A percentile compares a stretch with the other conserved stretches of the same genome.
phyloP scores from a whole-genome alignment of 1,140 invertebrate species.

The Dufourea novaeangliae region DNA sequence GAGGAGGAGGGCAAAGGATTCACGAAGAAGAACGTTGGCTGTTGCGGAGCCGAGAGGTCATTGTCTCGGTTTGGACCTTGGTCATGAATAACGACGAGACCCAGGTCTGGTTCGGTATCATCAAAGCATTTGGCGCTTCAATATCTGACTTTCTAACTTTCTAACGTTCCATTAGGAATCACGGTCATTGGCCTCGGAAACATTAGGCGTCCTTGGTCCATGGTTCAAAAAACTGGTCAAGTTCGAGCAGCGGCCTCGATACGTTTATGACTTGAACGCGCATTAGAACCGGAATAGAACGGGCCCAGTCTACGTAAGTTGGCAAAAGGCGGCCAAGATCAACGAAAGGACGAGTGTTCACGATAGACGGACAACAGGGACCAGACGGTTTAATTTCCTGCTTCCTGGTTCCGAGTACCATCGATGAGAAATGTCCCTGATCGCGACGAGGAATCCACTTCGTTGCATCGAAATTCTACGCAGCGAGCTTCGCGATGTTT shows the following conservation, averaged over 20 bases:
- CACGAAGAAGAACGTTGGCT: constrained; percentile 13
- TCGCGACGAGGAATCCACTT: background rate
- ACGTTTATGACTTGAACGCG: constrained; percentile 3
- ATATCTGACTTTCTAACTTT: background rate
- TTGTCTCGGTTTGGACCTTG: constrained; percentile 46
- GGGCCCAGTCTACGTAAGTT: background rate
- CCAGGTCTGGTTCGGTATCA: background rate
- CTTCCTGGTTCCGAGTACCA: background rate
- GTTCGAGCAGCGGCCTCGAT: constrained; percentile 41
- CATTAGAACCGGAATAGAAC: constrained; percentile 54
- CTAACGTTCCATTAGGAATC: constrained; percentile 46
- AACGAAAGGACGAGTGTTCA: constrained; percentile 36
- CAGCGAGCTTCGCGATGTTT: background rate
- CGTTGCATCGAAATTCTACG: background rate
- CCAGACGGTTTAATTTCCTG: background rate
- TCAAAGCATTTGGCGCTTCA: background rate
- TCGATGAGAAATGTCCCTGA: background rate
- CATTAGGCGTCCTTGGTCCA: constrained; percentile 50
- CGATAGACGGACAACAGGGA: background rate
- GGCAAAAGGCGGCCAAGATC: constrained; percentile 47
- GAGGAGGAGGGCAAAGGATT: background rate
- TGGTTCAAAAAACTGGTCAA: constrained; percentile 59
- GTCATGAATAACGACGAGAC: constrained; percentile 45
- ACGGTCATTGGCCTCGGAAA: constrained; percentile 16
- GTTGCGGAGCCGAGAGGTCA: background rate